Conservation (phyloP, 2,888 invertebrate species). For the Eupelmus urozonus region DNA sequence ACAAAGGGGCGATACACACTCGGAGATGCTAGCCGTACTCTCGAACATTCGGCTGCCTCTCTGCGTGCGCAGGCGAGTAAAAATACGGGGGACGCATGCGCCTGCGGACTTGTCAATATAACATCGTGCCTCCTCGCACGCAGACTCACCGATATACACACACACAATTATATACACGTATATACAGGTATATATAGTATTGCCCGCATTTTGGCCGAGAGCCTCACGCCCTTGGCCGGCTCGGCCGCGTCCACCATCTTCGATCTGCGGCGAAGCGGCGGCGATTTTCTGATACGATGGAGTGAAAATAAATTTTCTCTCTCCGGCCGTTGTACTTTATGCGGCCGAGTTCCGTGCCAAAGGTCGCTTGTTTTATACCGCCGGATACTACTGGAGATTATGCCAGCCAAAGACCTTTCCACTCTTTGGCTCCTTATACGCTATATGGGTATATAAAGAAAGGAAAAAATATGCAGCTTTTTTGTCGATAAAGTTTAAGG, state of each 20-base stretch:
- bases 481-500: too few relatives aligned
- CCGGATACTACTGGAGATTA: not conserved
- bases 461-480: too few relatives aligned
- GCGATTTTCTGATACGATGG: conserved; percentile 35
- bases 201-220: conserved; percentile 29
- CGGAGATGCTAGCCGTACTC: too few relatives aligned
- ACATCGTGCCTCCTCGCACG: conserved; percentile 55
- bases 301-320: conserved; percentile 40
- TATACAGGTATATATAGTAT: conserved; percentile 54
- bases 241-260: conserved; percentile 18
- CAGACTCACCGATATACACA: not conserved
- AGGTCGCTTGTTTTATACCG: not conserved
- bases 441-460: too few relatives aligned
- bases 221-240: not conserved
- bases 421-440: too few relatives aligned
- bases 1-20: too few relatives aligned
- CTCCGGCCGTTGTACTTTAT: not conserved
- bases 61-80: conserved; percentile 58
- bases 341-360: not conserved
- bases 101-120: conserved; percentile 68
- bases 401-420: too few relatives aligned
- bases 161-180: too few relatives aligned
- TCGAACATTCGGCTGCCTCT: not conserved
- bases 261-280: not conserved
- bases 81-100: conserved; percentile 62